Conservation (phyloP, 2,888 invertebrate genomes). For the Caenorhabditis uteleia region DNA sequence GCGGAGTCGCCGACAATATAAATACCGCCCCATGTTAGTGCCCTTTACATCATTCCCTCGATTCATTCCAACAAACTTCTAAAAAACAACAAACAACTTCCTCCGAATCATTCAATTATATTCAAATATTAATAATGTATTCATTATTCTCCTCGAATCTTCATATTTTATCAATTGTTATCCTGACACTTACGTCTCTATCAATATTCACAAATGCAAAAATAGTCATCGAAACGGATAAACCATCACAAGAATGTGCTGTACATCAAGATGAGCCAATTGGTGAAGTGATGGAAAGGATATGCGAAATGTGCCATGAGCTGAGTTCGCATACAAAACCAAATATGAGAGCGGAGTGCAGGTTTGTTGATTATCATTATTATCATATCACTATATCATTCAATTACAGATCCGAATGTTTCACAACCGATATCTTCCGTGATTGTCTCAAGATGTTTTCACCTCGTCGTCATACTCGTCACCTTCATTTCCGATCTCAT, state of each 20-base stretch:
- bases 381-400: not conserved
- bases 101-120: too few relatives aligned
- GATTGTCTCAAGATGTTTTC: conserved; percentile 50
- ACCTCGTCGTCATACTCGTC: conserved; percentile 38
- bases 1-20: conserved; percentile 32
- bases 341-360: conserved; percentile 52
- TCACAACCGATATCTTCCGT: conserved; percentile 49
- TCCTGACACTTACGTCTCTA: too few relatives aligned
- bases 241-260: conserved; percentile 14
- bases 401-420: conserved; percentile 51
- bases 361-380: conserved; percentile 25
- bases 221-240: not conserved
- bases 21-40: conserved; percentile 38
- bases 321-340: conserved; percentile 46
- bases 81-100: too few relatives aligned
- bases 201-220: too few relatives aligned
- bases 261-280: conserved; percentile 45
- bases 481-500: conserved; percentile 17
- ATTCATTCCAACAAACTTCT: too few relatives aligned
- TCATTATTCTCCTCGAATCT: not conserved
- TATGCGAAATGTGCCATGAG: conserved; percentile 59
- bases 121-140: not conserved
- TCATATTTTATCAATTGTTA: not conserved
- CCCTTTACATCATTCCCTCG: conserved; percentile 22
- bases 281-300: conserved; percentile 54